Base-by-base conservation (phyloP, 2,113 vertebrate genomes). In the Lophura nycthemera region DNA sequence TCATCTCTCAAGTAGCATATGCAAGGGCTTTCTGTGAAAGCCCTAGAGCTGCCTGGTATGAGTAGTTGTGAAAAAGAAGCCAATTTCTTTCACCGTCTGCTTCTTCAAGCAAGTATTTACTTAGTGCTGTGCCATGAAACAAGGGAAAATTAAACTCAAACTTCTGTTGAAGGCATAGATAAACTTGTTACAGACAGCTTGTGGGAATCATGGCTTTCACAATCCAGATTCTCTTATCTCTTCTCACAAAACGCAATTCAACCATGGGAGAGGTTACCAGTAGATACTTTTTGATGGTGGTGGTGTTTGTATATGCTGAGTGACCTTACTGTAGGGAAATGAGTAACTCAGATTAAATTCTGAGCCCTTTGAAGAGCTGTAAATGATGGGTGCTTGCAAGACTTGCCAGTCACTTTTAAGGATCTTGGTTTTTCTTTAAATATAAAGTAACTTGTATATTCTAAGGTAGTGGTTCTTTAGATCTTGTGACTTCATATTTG, bases 281-380 rank as follows among this genome's bases (percentile, higher is more conserved):
- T 38, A 75, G 47, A 54, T 66, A 15, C 16, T 60, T 88, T 30
- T 45, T 67, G 19, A 1, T 60, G 67, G 0, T 66, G 36, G 0
- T 57, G 32, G 29, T 45, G 34, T 43, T 76, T 54, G 21, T 34
- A 14, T 36, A 14, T 2, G 5, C 13, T 30, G 47, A 79, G 32
- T 64, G 36, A 13, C n/a, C 17, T 27, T 20, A 2, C 13, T 64
- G 4, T 36, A 43, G 36, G 57, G 32, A 56, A 77, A 2, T 0
- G 7, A 54, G 5, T 25, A 45, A 30, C n/a, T 73, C 0, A 0
- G 11, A 10, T 47, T 85, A n/a, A 69, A 70, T 4, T 42, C 16
- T 6, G 32, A 16, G 67, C 17, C 38, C 43, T 75, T 45, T 29
- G 4, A 84, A 50, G 16, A 47, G 21, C 42, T 95, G 38, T 17